A percentile compares a stretch with the other conserved stretches of the same genome.
Conservation (phyloP, 1,140 invertebrate species). For the Colletes latitarsis region DNA sequence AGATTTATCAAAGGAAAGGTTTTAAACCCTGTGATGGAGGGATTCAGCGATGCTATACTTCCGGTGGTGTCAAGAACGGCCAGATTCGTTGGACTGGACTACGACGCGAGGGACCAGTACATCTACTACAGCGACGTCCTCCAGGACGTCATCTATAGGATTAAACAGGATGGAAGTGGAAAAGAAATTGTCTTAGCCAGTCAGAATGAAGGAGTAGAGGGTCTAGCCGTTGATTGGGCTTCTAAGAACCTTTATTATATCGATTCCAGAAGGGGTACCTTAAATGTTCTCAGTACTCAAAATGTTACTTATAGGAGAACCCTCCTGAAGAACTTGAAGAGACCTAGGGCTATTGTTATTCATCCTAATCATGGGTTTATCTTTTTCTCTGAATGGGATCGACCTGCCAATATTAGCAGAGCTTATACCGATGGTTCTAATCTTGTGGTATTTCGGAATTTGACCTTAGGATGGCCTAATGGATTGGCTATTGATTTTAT, state of each 20-base stretch:
- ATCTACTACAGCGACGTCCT: slow-evolving; percentile 98
- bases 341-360: slow-evolving; percentile 96
- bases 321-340: slow-evolving; percentile 92
- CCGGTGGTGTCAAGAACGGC: slow-evolving; percentile 95
- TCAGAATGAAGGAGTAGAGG: slow-evolving; percentile 98
- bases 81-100: slow-evolving; percentile 98
- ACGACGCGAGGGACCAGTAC: slow-evolving; percentile 94
- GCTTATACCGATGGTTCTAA: slow-evolving; percentile 94
- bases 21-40: slow-evolving; percentile 92
- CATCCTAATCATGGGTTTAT: slow-evolving; percentile 97
- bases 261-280: slow-evolving; percentile 96
- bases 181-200: slow-evolving; percentile 96
- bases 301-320: slow-evolving; percentile 93
- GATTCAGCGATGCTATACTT: slow-evolving; percentile 96
- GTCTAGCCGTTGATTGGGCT: slow-evolving; percentile 97
- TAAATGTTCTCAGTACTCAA: slow-evolving; percentile 95
- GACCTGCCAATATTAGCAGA: slow-evolving; percentile 96
- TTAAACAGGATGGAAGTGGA: slow-evolving; percentile 93
- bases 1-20: slow-evolving; percentile 98
- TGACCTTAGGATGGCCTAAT: slow-evolving; percentile 97
- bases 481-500: slow-evolving; percentile 96
- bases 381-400: slow-evolving; percentile 98
- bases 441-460: slow-evolving; percentile 93
- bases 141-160: slow-evolving; percentile 97
- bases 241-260: slow-evolving; percentile 99